phyloP scores from a whole-genome alignment of 2,888 invertebrate genomes.

The Camponotus fellah region DNA sequence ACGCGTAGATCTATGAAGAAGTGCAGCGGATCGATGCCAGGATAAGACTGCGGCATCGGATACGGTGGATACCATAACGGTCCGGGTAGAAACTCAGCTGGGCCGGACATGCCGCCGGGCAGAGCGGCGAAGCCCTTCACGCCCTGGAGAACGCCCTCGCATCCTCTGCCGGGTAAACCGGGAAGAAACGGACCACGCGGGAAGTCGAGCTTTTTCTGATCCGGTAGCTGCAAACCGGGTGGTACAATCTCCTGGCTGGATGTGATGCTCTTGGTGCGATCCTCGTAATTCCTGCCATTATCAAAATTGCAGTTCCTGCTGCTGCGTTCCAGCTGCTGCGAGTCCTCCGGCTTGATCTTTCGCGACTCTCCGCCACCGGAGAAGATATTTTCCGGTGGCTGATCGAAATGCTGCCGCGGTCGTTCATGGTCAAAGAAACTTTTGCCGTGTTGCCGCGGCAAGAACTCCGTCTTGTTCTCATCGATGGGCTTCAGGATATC shows the following conservation, averaged over 20 bases:
- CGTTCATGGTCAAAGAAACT: slow-evolving; percentile 80
- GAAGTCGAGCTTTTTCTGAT: slow-evolving; percentile 81
- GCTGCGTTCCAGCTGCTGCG: slow-evolving; percentile 65
- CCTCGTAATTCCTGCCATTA: slow-evolving; percentile 67
- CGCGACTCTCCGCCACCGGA: slow-evolving; percentile 64
- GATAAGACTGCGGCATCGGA: slow-evolving; percentile 89
- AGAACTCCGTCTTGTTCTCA: slow-evolving; percentile 78
- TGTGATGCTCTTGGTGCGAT: slow-evolving; percentile 71
- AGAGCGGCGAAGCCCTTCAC: slow-evolving; percentile 78
- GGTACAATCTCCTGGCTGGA: slow-evolving; percentile 67
- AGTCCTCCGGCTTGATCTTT: slow-evolving; percentile 80
- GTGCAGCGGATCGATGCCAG: slow-evolving; percentile 94
- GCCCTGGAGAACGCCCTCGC: slow-evolving; percentile 72
- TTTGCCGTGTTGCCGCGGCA: slow-evolving; percentile 73
- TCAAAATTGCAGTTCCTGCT: slow-evolving; percentile 71
- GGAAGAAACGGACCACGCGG: slow-evolving; percentile 77
- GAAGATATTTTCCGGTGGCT: slow-evolving; percentile 68
- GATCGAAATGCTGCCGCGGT: slow-evolving; percentile 69
- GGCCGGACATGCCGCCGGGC: slow-evolving; percentile 73
- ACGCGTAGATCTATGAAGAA: slow-evolving; percentile 95
- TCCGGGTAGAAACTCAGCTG: slow-evolving; percentile 87
- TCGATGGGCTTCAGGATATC: slow-evolving; percentile 77
- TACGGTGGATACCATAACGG: slow-evolving; percentile 95
- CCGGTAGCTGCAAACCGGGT: slow-evolving; percentile 60
- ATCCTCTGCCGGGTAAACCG: slow-evolving; percentile 69